Base-by-base conservation (phyloP, 2,113 vertebrate species). In the Pteropus alecto region DNA sequence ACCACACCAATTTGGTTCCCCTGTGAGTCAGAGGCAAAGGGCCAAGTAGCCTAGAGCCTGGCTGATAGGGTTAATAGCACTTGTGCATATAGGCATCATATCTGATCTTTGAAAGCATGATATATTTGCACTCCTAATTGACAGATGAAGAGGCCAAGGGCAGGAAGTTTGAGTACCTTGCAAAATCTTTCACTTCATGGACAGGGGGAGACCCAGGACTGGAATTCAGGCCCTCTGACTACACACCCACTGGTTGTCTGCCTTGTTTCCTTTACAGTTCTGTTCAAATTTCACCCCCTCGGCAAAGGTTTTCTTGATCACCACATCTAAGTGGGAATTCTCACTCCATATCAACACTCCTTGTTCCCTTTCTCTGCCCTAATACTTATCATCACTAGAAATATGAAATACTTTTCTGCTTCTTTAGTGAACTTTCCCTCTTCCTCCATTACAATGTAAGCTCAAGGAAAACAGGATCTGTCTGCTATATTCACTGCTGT, bases 11-110 rank as follows among this genome's bases (percentile, higher is more conserved):
- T 19, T 6, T 58, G 14, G 5, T 14, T 3, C 28, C 15, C 16
- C 90, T 35, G 24, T 18, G 63, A 74, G 35, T 76, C 13, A 28
- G 68, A 78, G 30, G 41, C 38, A 41, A 48, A 26, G 7, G 6
- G 26, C 35, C 83, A 67, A 54, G 82, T 12, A 68, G 41, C 11
- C 19, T 21, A 21, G 7, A 63, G 3, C 35, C 48, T 7, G 24
- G 24, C 24, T 13, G 18, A 18, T 2, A 4, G 21, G n/a, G 18
- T 12, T 21, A 6, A 68, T 1, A 15, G 43, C 35, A 22, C 4
- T 3, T 6, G 2, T 33, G n/a, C 24, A 5, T 4, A 43, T 4
- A 11, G 24, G 4, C 4, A 12, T 30, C 19, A 6, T 38, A 19
- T n/a, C 26, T 73, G 48, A 46, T 33, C 26, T 38, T 81, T n/a